phyloP scores from a whole-genome alignment of 2,113 vertebrate species.

The Glaucidium brasilianum region DNA sequence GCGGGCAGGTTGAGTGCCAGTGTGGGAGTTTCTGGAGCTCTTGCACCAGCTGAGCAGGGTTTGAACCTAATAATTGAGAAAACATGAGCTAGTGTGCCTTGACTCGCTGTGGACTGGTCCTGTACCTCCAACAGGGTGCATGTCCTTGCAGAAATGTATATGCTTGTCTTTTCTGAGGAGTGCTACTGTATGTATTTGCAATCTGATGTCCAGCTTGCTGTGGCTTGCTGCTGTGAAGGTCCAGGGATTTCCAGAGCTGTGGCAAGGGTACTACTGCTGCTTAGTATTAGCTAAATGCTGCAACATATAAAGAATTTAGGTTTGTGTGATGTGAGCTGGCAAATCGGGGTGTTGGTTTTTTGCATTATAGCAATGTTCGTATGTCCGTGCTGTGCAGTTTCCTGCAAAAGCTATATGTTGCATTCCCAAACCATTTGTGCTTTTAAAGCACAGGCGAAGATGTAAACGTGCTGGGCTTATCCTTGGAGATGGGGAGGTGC shows the following conservation, averaged over 20 bases:
- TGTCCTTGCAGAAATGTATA: accelerated
- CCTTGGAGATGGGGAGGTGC: background rate
- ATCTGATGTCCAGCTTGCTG: accelerated
- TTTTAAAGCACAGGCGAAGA: background rate
- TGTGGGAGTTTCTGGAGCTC: background rate
- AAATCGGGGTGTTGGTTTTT: background rate
- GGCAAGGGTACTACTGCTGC: background rate
- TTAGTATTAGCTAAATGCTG: accelerated
- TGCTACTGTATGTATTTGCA: background rate
- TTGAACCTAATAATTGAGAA: background rate
- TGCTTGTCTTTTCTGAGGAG: background rate
- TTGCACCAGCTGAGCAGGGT: background rate
- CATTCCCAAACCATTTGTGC: background rate
- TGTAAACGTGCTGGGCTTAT: background rate
- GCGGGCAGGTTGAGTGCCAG: background rate
- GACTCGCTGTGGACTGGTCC: background rate
- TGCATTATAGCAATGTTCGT: background rate
- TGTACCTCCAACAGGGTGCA: background rate
- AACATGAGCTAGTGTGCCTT: background rate
- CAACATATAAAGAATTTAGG: background rate
- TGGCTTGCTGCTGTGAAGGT: background rate
- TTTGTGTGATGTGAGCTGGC: background rate
- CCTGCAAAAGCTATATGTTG: background rate
- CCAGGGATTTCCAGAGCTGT: background rate
- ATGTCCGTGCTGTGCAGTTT: background rate